These are phyloP conservation scores for Brachionus plicatilis DNA, from an alignment of 1,140 invertebrate genomes.

Conservation along the genomic window DNA sequence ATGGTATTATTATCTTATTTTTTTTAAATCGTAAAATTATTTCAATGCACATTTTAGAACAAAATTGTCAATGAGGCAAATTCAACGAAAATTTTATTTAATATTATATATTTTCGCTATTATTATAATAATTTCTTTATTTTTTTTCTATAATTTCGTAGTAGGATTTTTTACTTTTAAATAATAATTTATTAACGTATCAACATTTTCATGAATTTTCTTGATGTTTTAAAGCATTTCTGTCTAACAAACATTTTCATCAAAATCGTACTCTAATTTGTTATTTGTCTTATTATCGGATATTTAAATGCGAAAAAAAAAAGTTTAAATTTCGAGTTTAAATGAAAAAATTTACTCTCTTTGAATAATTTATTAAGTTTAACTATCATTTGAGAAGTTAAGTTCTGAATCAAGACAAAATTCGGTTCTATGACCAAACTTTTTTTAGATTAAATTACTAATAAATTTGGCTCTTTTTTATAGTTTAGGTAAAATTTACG, in stretches of 20 bases:
- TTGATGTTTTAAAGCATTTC: not conserved
- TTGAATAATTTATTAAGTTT: not conserved
- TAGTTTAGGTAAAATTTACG: not conserved
- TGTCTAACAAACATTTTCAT: no score
- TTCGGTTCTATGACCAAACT: no score
- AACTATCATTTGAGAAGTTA: not conserved
- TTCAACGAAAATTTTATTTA: not conserved
- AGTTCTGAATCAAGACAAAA: no score
- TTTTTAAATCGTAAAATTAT: not conserved
- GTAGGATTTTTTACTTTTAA: not conserved
- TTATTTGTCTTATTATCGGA: not conserved
- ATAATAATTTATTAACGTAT: not conserved
- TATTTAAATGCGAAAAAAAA: not conserved
- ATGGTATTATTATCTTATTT: not conserved
- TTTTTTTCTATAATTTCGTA: not conserved
- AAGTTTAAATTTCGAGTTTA: not conserved
- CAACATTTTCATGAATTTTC: not conserved
- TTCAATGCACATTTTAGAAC: not conserved
- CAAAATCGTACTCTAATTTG: not conserved
- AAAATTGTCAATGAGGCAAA: not conserved
- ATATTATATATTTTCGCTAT: not conserved
- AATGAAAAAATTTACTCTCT: not conserved
- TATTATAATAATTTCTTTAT: not conserved
- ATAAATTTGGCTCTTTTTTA: not conserved
- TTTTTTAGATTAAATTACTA: no score